Conservation (phyloP, 2,797 vertebrate species). For the Malacoraja senta region DNA sequence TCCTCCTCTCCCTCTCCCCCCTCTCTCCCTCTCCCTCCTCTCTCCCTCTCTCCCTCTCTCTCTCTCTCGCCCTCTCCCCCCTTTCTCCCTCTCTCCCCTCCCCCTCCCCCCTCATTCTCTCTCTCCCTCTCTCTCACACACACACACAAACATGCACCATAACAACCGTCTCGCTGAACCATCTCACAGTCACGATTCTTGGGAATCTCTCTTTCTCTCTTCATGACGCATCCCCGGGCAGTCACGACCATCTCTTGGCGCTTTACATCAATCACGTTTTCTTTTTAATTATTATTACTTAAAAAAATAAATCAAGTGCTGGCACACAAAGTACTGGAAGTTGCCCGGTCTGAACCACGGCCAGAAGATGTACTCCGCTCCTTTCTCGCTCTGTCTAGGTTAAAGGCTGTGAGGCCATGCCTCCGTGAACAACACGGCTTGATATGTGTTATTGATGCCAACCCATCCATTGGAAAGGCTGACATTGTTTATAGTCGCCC, state of each 20-base stretch:
- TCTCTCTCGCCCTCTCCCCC: too few species aligned
- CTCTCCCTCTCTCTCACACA: not conserved
- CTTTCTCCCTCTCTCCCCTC: rapidly evolving
- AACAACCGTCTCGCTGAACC: not conserved
- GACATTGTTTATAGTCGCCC: not conserved
- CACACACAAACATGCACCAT: not conserved
- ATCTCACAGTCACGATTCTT: constrained; percentile 29
- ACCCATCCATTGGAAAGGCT: not conserved
- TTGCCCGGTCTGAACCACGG: not conserved
- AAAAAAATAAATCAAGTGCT: not conserved
- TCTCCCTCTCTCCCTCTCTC: too few species aligned
- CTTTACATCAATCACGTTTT: constrained; percentile 15
- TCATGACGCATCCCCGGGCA: constrained; percentile 11
- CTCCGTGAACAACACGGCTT: not conserved
- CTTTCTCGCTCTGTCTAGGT: too few species aligned
- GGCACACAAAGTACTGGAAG: not conserved
- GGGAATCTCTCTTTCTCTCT: constrained; percentile 11
- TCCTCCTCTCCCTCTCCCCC: too few species aligned
- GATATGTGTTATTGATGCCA: not conserved
- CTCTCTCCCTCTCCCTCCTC: too few species aligned
- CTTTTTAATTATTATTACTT: not conserved
- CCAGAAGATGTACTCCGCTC: not conserved
- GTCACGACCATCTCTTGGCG: not conserved
- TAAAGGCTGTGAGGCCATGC: not conserved
- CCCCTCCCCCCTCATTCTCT: too few species aligned